phyloP scores from a whole-genome alignment of 2,113 vertebrate species.

The Gavia stellata region DNA sequence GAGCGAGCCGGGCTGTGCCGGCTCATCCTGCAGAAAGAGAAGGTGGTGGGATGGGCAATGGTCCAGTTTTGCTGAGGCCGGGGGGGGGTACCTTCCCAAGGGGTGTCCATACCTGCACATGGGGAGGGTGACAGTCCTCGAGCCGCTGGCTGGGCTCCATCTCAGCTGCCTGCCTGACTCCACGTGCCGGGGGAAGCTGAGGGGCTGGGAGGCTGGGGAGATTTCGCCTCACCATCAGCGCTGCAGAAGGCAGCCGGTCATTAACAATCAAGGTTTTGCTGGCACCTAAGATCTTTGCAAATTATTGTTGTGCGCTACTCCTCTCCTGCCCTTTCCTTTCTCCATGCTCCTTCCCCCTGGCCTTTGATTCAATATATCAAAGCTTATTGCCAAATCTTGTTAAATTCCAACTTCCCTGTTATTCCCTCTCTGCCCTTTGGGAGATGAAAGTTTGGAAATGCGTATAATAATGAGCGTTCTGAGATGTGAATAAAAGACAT shows the following conservation, averaged over 20 bases:
- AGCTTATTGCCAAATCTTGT: slow-evolving; percentile 29
- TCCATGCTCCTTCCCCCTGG: background rate
- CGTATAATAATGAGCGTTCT: slow-evolving; percentile 32
- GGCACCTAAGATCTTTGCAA: background rate
- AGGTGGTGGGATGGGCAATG: accelerated
- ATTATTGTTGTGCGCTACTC: background rate
- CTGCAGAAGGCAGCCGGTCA: background rate
- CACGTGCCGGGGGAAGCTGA: accelerated
- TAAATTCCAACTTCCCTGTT: slow-evolving; percentile 22
- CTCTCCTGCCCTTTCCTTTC: slow-evolving; percentile 11
- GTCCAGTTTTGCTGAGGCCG: background rate
- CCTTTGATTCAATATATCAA: slow-evolving; percentile 59
- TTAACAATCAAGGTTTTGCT: background rate
- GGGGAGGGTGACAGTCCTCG: background rate
- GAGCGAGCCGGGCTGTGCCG: accelerated
- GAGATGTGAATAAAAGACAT: background rate
- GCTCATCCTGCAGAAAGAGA: background rate
- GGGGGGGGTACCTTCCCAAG: background rate
- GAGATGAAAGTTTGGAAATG: slow-evolving; percentile 36
- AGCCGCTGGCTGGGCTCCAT: background rate
- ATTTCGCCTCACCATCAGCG: background rate
- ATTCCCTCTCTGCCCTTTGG: slow-evolving; percentile 21
- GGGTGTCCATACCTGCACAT: accelerated
- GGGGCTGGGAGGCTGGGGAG: background rate
- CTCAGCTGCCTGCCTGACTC: background rate